phyloP scores from a whole-genome alignment of 2,888 invertebrate species.

The Mesorhabditis belari region DNA sequence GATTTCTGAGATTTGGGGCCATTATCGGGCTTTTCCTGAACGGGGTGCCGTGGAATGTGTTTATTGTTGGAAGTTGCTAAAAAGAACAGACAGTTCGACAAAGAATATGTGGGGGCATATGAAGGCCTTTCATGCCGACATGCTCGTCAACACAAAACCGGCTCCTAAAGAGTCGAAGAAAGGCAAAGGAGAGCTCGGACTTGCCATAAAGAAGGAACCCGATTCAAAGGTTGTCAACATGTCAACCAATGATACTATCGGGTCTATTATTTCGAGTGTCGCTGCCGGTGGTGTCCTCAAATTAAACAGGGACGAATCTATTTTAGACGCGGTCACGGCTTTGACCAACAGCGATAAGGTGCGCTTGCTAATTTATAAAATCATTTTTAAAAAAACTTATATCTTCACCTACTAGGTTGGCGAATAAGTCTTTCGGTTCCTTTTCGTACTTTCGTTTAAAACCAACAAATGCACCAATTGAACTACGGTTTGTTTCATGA shows the following conservation, averaged over 20 bases:
- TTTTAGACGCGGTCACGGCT: too few species aligned
- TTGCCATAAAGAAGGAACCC: conserved; percentile 1
- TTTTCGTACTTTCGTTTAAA: too few species aligned
- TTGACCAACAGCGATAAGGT: background rate
- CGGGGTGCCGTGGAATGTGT: conserved; percentile 38
- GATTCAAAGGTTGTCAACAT: too few species aligned
- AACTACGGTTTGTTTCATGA: too few species aligned
- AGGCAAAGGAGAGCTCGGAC: conserved; percentile 7
- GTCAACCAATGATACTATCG: too few species aligned
- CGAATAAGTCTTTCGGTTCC: too few species aligned
- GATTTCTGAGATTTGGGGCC: conserved; percentile 43
- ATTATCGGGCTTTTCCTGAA: conserved; percentile 28
- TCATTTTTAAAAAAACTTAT: background rate
- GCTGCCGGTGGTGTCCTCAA: too few species aligned
- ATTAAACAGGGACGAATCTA: too few species aligned
- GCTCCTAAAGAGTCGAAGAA: conserved; percentile 26
- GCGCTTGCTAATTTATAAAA: background rate
- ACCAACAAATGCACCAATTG: too few species aligned
- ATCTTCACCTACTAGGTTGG: too few species aligned
- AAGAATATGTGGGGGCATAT: conserved; percentile 47
- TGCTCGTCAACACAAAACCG: conserved; percentile 28
- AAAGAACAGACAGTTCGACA: conserved; percentile 36
- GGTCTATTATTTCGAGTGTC: too few species aligned
- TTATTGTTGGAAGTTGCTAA: conserved; percentile 39
- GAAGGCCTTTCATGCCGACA: conserved; percentile 39